These are phyloP conservation scores for Sander vitreus DNA, from an alignment of 2,113 vertebrate genomes.

Conservation along the genomic window DNA sequence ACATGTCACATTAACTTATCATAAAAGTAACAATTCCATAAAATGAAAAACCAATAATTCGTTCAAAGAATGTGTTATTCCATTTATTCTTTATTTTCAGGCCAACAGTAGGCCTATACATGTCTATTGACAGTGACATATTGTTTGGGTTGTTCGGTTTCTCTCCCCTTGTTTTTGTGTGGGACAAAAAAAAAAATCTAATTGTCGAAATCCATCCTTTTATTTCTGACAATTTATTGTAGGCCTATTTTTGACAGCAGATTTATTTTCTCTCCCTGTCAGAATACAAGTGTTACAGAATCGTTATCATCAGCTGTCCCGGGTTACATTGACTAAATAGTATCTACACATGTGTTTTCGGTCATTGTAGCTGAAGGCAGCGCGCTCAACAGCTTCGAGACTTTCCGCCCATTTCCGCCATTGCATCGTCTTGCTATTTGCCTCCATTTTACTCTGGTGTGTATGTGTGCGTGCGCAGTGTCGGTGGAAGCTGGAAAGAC, in stretches of 20 bases:
- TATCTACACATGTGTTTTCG: background rate
- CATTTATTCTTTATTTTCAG: background rate
- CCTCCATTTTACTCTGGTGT: constrained; percentile 77
- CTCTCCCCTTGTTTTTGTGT: too few species aligned
- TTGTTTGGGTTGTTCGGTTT: too few species aligned
- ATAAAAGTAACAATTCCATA: background rate
- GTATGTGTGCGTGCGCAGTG: constrained; percentile 36
- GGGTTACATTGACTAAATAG: background rate
- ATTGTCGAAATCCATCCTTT: background rate
- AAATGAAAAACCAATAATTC: background rate
- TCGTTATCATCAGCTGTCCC: background rate
- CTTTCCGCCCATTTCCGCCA: constrained; percentile 62
- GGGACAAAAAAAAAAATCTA: background rate
- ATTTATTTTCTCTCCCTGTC: background rate
- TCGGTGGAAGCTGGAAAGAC: constrained; percentile 37
- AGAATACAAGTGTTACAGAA: background rate
- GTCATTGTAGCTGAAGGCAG: background rate
- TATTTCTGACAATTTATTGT: background rate
- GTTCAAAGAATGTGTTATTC: background rate
- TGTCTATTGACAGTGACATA: background rate
- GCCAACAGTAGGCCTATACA: background rate
- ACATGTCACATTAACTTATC: background rate
- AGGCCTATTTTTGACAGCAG: background rate
- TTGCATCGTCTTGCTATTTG: constrained; percentile 9
- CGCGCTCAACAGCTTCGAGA: background rate